Percentiles rank a stretch among this genome's conserved stretches.
Evolutionary conservation across 2,113 vertebrate species (phyloP).

Genomic region (Oncorhynchus nerka): DNA sequence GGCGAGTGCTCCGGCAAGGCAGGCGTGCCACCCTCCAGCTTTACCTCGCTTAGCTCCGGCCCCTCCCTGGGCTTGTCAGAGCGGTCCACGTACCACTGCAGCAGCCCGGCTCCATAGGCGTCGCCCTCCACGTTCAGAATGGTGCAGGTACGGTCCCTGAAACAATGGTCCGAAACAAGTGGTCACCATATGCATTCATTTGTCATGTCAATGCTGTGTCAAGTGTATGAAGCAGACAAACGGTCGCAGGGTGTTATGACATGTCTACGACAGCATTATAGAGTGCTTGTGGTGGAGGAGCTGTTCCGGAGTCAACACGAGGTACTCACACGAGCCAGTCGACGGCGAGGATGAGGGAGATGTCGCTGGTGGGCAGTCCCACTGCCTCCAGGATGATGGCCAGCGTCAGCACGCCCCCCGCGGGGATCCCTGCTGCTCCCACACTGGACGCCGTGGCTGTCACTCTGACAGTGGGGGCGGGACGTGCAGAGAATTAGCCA

Average conservation of each 20-base stretch:
- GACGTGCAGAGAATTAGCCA: slow-evolving; percentile 8
- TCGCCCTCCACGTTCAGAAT: slow-evolving; percentile 88
- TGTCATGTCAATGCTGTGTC: too few relatives aligned
- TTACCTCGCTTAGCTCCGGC: slow-evolving; percentile 64
- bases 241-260: too few relatives aligned
- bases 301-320: not conserved
- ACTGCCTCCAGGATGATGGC: slow-evolving; percentile 88
- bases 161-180: not conserved
- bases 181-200: too few relatives aligned
- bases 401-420: slow-evolving; percentile 84
- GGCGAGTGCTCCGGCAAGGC: slow-evolving; percentile 66
- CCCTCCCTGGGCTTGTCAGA: not conserved
- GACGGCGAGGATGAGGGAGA: slow-evolving; percentile 88
- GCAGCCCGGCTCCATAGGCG: slow-evolving; percentile 83
- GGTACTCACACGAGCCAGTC: slow-evolving; percentile 91
- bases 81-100: slow-evolving; percentile 79
- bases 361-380: slow-evolving; percentile 79
- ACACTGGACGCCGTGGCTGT: slow-evolving; percentile 90
- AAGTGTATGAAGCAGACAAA: too few relatives aligned
- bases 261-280: too few relatives aligned
- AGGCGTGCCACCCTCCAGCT: slow-evolving; percentile 22
- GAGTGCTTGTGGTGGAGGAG: not conserved
- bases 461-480: slow-evolving; percentile 63
- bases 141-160: slow-evolving; percentile 88
- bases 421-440: slow-evolving; percentile 87